Percentiles rank a stretch among this genome's conserved stretches.
Evolutionary conservation across 2,797 vertebrate species (phyloP).

Genomic region (Chlorospingus flavigularis): DNA sequence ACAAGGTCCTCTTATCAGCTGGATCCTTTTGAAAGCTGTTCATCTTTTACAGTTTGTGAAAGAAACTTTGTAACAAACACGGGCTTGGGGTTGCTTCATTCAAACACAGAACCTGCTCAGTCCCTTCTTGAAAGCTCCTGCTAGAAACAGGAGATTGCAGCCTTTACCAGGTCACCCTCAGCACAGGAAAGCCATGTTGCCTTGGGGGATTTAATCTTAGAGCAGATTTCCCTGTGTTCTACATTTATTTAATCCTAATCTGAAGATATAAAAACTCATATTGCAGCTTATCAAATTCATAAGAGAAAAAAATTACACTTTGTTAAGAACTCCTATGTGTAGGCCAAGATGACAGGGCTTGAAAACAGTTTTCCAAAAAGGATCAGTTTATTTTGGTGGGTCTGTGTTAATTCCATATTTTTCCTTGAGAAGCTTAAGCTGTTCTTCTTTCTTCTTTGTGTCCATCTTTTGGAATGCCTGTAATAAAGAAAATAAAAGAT

Average conservation of each 20-base stretch:
- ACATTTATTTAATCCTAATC: not conserved
- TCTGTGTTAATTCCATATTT: conserved; percentile 99
- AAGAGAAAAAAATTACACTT: not conserved
- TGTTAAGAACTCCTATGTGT: not conserved
- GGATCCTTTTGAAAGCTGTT: not conserved
- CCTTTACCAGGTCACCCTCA: not conserved
- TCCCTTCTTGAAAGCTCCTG: not conserved
- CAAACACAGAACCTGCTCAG: fast-evolving
- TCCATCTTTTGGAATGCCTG: conserved; percentile 99
- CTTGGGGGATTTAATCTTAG: not conserved
- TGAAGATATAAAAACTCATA: not conserved
- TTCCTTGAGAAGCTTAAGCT: conserved; percentile 96
- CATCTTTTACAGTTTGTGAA: not conserved
- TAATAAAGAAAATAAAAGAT: not conserved
- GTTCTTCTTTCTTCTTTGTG: conserved; percentile 99
- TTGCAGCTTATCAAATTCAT: not conserved
- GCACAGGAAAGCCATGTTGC: fast-evolving
- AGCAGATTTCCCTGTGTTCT: not conserved
- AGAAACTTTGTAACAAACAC: not conserved
- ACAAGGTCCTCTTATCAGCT: not conserved
- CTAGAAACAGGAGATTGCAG: not conserved
- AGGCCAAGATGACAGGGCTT: not conserved
- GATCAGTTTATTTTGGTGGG: conserved; percentile 86
- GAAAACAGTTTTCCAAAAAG: not conserved
- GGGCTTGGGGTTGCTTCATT: not conserved